Conservation (phyloP, 2,888 invertebrate genomes). For the Augochlorella aurata region DNA sequence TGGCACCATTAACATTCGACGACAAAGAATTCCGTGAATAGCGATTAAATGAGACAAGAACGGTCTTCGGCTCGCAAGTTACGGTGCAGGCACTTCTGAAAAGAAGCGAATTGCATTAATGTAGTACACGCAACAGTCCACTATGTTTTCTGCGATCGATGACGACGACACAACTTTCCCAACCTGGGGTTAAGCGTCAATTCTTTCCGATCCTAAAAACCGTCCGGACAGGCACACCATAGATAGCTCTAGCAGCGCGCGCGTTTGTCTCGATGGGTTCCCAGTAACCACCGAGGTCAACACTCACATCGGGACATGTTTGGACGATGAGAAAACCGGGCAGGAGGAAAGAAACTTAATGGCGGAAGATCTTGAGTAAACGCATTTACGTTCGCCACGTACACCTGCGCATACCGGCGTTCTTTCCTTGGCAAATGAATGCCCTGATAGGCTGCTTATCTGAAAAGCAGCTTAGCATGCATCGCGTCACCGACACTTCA, state of each 20-base stretch:
- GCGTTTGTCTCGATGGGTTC: slow-evolving; percentile 72
- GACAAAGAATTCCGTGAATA: slow-evolving; percentile 47
- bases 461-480: slow-evolving; percentile 23
- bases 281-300: slow-evolving; percentile 73
- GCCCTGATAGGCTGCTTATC: slow-evolving; percentile 16
- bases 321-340: slow-evolving; percentile 69
- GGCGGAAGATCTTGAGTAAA: slow-evolving; percentile 63
- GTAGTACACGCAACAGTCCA: slow-evolving; percentile 54
- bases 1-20: not conserved
- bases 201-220: slow-evolving; percentile 70
- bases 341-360: slow-evolving; percentile 67
- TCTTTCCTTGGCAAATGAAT: slow-evolving; percentile 53
- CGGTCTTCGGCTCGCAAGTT: not conserved
- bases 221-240: slow-evolving; percentile 64
- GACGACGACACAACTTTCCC: slow-evolving; percentile 65
- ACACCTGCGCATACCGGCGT: slow-evolving; percentile 62
- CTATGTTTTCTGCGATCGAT: slow-evolving; percentile 55
- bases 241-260: slow-evolving; percentile 70
- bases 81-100: slow-evolving; percentile 15
- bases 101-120: slow-evolving; percentile 56
- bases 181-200: slow-evolving; percentile 62
- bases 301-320: slow-evolving; percentile 76
- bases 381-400: slow-evolving; percentile 64
- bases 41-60: slow-evolving; percentile 35
- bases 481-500: slow-evolving; percentile 6